These are phyloP conservation scores for Serripes groenlandicus DNA, from an alignment of 2,888 invertebrate genomes.

Conservation along the genomic window DNA sequence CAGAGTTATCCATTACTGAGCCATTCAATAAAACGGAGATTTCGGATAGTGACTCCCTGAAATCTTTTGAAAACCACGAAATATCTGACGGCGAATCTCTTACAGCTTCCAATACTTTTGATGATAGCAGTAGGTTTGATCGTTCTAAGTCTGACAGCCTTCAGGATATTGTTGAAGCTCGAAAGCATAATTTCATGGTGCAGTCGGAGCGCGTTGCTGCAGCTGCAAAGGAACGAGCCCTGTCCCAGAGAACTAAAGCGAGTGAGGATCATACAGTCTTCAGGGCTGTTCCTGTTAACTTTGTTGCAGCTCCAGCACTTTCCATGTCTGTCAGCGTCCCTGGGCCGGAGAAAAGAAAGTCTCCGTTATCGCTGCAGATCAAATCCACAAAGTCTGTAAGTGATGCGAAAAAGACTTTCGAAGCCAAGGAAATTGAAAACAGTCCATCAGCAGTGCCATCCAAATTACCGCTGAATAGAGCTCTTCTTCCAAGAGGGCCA, in stretches of 20 bases:
- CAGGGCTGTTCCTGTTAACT: conserved; percentile 70
- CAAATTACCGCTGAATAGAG: conserved; percentile 61
- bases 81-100: conserved; percentile 54
- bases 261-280: conserved; percentile 44
- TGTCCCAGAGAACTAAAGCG: conserved; percentile 27
- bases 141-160: conserved; percentile 41
- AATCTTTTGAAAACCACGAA: conserved; percentile 75
- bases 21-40: conserved; percentile 59
- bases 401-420: conserved; percentile 47
- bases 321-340: conserved; percentile 65
- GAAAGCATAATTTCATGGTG: conserved; percentile 61
- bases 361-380: conserved; percentile 20
- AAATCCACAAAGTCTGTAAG: conserved; percentile 33
- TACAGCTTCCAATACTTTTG: conserved; percentile 14
- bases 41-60: conserved; percentile 66
- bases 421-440: conserved; percentile 52
- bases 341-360: conserved; percentile 38
- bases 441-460: conserved; percentile 9
- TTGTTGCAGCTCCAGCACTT: conserved; percentile 66
- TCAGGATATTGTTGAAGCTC: conserved; percentile 57
- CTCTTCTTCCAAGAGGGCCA: conserved; percentile 64
- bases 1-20: conserved; percentile 67
- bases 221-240: conserved; percentile 56
- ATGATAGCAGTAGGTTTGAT: conserved; percentile 34
- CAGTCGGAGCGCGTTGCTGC: conserved; percentile 54